Percentiles rank a stretch among this genome's conserved stretches.
These are phyloP conservation scores for Vandiemenella viatica DNA, from an alignment of 2,888 invertebrate genomes.

Conservation along the genomic window DNA sequence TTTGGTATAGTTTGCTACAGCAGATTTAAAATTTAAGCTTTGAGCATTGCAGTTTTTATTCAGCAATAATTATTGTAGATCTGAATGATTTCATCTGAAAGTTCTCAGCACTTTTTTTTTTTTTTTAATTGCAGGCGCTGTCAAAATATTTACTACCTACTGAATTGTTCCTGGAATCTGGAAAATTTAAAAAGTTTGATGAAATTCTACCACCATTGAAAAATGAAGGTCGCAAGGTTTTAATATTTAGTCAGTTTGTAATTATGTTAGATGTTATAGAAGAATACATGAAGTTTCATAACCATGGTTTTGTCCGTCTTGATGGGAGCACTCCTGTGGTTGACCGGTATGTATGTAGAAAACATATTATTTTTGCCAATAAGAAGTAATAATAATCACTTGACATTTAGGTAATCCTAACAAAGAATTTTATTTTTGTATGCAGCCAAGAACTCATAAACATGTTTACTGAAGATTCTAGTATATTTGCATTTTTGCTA, in stretches of 20 bases:
- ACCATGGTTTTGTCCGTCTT: constrained; percentile 60
- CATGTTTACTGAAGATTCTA: constrained; percentile 60
- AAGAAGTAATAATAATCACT: too few species aligned
- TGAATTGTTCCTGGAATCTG: constrained; percentile 60
- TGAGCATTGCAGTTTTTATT: too few species aligned
- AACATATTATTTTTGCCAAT: too few species aligned
- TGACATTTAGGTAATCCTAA: too few species aligned
- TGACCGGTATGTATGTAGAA: constrained; percentile 48
- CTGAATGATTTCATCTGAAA: too few species aligned
- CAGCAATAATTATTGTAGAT: too few species aligned
- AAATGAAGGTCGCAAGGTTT: constrained; percentile 59
- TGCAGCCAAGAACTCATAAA: constrained; percentile 80
- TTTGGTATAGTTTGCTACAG: too few species aligned
- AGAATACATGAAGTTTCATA: constrained; percentile 61
- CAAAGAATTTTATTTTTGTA: constrained; percentile 14
- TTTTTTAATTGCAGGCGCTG: constrained; percentile 29
- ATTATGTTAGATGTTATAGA: constrained; percentile 89
- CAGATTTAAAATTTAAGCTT: too few species aligned
- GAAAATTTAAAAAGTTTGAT: constrained; percentile 74
- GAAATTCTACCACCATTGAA: constrained; percentile 58
- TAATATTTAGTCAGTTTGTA: constrained; percentile 93
- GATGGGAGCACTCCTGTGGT: constrained; percentile 83
- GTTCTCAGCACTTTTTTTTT: too few species aligned
- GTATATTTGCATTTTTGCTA: constrained; percentile 77
- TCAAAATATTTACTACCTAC: constrained; percentile 39